These are phyloP conservation scores for Tachina lurida DNA, from an alignment of 2,888 invertebrate species.

Conservation along the genomic window DNA sequence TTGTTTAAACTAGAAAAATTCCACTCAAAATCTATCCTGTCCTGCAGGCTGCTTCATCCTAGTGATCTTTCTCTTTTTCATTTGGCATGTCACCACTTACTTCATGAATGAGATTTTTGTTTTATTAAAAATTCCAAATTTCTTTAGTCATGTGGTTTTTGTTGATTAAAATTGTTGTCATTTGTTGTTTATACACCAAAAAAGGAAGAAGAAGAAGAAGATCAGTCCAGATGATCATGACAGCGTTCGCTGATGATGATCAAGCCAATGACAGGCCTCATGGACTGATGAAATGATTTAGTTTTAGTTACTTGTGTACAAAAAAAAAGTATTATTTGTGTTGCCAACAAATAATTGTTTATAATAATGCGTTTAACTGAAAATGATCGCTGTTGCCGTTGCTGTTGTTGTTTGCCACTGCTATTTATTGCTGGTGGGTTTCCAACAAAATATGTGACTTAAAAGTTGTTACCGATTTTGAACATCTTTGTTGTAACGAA, in stretches of 20 bases:
- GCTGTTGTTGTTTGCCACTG: neutral
- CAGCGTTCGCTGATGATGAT: constrained; percentile 36
- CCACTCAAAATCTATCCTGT: neutral
- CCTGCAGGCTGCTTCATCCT: neutral
- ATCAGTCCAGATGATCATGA: constrained; percentile 47
- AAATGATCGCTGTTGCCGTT: constrained; percentile 39
- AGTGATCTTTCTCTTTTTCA: constrained; percentile 5
- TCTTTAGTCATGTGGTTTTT: constrained; percentile 19
- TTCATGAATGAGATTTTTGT: constrained; percentile 17
- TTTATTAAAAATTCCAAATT: constrained; percentile 45
- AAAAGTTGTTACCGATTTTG: constrained; percentile 57
- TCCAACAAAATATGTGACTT: constrained; percentile 30
- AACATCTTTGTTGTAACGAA: constrained; percentile 56
- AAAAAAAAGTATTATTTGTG: constrained; percentile 40
- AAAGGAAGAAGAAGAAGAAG: neutral
- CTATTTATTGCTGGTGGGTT: constrained; percentile 14
- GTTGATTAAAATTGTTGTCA: constrained; percentile 41
- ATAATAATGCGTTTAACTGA: constrained; percentile 65
- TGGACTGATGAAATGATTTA: constrained; percentile 68
- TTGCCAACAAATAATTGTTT: constrained; percentile 62
- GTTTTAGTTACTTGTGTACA: constrained; percentile 26
- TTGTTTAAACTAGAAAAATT: neutral
- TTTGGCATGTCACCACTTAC: constrained; percentile 1
- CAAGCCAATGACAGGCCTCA: constrained; percentile 60
- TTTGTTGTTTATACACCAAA: constrained; percentile 30